phyloP scores from a whole-genome alignment of 2,888 invertebrate species.

The Aphrophora alni region DNA sequence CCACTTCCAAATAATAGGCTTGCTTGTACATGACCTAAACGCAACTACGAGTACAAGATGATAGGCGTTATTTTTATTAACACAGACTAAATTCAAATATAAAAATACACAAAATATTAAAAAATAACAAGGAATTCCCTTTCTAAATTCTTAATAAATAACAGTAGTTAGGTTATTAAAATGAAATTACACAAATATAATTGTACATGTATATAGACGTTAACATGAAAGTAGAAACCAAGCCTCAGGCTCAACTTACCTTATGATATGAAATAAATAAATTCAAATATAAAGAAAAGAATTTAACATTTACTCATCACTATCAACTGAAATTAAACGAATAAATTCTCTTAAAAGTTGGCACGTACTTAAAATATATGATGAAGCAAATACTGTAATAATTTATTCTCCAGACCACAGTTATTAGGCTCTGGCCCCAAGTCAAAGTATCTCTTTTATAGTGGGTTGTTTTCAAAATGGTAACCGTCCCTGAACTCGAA shows the following conservation, averaged over 20 bases:
- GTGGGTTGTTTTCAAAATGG: constrained; percentile 30
- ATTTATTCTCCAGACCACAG: background rate
- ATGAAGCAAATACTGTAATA: background rate
- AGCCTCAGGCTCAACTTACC: background rate
- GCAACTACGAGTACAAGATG: no score
- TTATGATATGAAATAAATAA: background rate
- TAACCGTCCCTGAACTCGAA: constrained; percentile 3
- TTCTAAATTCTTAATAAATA: no score
- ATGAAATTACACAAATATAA: background rate
- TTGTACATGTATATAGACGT: background rate
- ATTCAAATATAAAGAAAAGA: background rate
- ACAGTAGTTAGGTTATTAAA: no score
- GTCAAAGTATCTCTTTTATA: background rate
- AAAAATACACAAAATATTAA: no score
- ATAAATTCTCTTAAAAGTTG: background rate
- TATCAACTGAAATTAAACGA: background rate
- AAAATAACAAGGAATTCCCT: no score
- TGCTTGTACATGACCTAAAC: no score
- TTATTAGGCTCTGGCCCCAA: background rate
- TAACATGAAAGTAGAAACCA: background rate
- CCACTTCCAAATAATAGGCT: no score
- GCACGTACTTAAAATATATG: background rate
- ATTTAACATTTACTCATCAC: background rate
- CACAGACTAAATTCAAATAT: no score
- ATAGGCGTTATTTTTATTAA: no score